Evolutionary conservation across 92 coral and sea anemone genomes (phyloP).

Genomic region (Actinostola sp.): DNA sequence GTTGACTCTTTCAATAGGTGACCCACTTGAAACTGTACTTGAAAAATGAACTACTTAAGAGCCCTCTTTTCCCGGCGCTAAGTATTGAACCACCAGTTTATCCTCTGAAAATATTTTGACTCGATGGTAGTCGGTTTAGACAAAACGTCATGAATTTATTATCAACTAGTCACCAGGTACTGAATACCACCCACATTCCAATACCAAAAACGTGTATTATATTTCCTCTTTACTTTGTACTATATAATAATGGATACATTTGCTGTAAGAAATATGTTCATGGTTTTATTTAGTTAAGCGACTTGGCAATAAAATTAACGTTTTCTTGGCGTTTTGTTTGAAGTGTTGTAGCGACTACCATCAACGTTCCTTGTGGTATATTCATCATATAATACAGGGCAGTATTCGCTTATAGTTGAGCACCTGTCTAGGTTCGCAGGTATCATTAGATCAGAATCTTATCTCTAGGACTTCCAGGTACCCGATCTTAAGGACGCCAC

Average conservation of each 20-base stretch:
- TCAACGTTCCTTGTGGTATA: constrained; percentile 1
- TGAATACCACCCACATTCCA: background rate
- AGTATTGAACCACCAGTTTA: background rate
- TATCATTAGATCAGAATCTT: constrained; percentile 4
- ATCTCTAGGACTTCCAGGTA: too few species aligned
- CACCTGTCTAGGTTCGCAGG: constrained; percentile 13
- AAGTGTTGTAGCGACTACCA: background rate
- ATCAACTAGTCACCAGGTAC: background rate
- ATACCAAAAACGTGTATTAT: background rate
- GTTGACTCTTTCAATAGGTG: background rate
- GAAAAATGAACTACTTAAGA: background rate
- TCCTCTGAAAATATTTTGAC: constrained; percentile 17
- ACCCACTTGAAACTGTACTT: background rate
- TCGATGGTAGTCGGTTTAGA: background rate
- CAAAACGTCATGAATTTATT: constrained; percentile 28
- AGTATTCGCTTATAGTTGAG: background rate
- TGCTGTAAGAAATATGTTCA: background rate
- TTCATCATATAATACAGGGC: background rate
- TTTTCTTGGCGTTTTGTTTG: background rate
- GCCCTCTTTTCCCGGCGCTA: background rate
- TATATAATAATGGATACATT: background rate
- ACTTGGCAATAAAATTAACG: background rate
- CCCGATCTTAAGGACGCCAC: background rate
- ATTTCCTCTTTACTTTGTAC: background rate
- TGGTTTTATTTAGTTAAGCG: background rate